These are phyloP conservation scores for Hassar affinis DNA, from an alignment of 2,113 vertebrate genomes.

Conservation along the genomic window DNA sequence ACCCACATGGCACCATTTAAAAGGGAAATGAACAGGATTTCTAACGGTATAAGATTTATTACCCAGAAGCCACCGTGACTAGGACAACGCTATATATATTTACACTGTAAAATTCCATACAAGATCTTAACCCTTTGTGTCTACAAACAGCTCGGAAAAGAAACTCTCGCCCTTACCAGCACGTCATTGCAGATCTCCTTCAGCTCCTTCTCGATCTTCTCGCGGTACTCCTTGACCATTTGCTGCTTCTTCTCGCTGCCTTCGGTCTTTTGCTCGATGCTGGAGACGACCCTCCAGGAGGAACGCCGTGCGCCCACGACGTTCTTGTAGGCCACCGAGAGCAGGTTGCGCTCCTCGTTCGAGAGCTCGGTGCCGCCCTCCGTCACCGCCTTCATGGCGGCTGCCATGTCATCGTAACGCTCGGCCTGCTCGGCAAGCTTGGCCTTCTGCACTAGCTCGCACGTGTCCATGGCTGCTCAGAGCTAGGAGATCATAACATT, in stretches of 20 bases:
- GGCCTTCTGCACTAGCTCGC: slow-evolving; percentile 87
- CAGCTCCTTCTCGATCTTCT: slow-evolving; percentile 90
- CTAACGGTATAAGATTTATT: no score
- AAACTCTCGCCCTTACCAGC: slow-evolving; percentile 80
- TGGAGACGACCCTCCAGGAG: slow-evolving; percentile 93
- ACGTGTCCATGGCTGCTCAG: slow-evolving; percentile 73
- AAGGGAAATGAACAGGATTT: no score
- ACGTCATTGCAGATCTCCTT: slow-evolving; percentile 94
- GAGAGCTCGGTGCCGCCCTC: slow-evolving; percentile 79
- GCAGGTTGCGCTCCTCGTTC: slow-evolving; percentile 96
- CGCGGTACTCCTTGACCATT: slow-evolving; percentile 85
- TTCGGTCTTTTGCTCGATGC: slow-evolving; percentile 88
- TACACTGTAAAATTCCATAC: not conserved
- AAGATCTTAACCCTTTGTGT: not conserved
- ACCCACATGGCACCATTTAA: no score
- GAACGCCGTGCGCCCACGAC: slow-evolving; percentile 94
- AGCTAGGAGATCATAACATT: slow-evolving; percentile 27
- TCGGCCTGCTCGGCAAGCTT: slow-evolving; percentile 96
- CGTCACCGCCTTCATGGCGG: slow-evolving; percentile 88
- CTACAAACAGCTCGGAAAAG: not conserved
- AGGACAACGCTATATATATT: not conserved
- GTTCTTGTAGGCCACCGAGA: slow-evolving; percentile 98
- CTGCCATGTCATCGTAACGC: slow-evolving; percentile 95
- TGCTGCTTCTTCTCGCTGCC: slow-evolving; percentile 78
- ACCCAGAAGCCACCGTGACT: no score